Base-by-base conservation (phyloP, 2,797 vertebrate species). In the Bradypus variegatus region DNA sequence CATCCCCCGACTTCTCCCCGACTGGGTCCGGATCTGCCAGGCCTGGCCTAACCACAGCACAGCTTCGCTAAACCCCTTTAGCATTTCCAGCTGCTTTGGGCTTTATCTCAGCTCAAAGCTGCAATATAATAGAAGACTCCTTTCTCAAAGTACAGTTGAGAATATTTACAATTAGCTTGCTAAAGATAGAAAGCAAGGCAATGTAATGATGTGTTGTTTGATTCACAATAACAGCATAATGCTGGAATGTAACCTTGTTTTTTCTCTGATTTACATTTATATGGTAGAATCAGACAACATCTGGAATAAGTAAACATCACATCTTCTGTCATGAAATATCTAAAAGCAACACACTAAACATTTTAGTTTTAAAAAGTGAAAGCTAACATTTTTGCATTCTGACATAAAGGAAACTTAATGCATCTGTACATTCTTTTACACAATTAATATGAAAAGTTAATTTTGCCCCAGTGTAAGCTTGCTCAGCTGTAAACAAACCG, bases 221-320 rank as follows among this genome's bases (percentile, higher is more conserved):
- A 96, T 92, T 75, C 18, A 19, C 10, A 76, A 60, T 86, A 89
- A 86, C 50, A 93, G 92, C 92, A 93, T 83, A 91, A 96, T 92
- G 94, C 94, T 76, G 84, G 67, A 89, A 84, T 77, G 67, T 76
- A 65, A 36, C 58, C 95, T 89, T 86, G 41, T 83, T 95, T 95
- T 86, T 31, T 83, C 53, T 31, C 45, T 23, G 55, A 70, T 78
- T 89, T 58, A 77, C n/a, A 91, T 86, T 92, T 95, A 90, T 95
- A 92, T 92, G 90, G 93, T 82, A 76, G 70, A 89, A 91, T 76
- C 94, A 94, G 85, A 75, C 92, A 95, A 95, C 96, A 97, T 97
- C 97, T 97, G 97, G 96, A 96, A 94, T 92, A 96, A 96, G 92
- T 95, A 96, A 96, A 96, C 85, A 18, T 93, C 96, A 91, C 91